Evolutionary conservation across 1,140 invertebrate species (phyloP).

Genomic region (Carposina sasakii): DNA sequence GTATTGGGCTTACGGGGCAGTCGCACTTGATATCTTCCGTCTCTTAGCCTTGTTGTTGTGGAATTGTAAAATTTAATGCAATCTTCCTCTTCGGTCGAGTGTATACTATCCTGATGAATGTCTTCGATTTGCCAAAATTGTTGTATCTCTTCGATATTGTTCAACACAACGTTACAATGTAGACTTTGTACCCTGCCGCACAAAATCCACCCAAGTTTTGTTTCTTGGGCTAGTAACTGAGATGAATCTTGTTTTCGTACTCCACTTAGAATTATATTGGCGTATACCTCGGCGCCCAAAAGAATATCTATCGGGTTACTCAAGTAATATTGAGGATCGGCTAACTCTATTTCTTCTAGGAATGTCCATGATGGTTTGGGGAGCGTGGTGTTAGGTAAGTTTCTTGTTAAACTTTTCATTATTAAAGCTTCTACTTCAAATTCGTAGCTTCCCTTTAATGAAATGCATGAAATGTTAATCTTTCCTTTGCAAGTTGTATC

Average conservation of each 20-base stretch:
- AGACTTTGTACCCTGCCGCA: neutral
- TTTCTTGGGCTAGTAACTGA: neutral
- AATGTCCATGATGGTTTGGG: neutral
- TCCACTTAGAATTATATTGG: neutral
- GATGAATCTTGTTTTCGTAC: neutral
- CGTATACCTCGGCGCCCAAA: neutral
- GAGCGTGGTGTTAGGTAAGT: conserved; percentile 8
- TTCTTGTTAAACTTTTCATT: conserved; percentile 4
- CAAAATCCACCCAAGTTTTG: neutral
- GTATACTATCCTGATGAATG: neutral
- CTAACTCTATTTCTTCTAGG: neutral
- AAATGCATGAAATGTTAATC: neutral
- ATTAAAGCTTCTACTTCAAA: conserved; percentile 2
- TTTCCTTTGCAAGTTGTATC: neutral
- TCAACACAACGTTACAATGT: neutral
- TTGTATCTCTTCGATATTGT: neutral
- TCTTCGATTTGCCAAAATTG: neutral
- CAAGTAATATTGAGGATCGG: neutral
- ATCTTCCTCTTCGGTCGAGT: neutral
- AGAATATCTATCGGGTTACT: neutral
- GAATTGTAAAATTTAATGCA: neutral
- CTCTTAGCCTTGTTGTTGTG: neutral
- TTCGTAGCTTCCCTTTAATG: neutral
- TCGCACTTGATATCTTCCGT: neutral
- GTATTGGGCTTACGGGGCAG: neutral